A percentile compares a stretch with the other conserved stretches of the same genome.
Conservation (phyloP, 2,797 vertebrate species). For the Melanotaenia pygmaea region DNA sequence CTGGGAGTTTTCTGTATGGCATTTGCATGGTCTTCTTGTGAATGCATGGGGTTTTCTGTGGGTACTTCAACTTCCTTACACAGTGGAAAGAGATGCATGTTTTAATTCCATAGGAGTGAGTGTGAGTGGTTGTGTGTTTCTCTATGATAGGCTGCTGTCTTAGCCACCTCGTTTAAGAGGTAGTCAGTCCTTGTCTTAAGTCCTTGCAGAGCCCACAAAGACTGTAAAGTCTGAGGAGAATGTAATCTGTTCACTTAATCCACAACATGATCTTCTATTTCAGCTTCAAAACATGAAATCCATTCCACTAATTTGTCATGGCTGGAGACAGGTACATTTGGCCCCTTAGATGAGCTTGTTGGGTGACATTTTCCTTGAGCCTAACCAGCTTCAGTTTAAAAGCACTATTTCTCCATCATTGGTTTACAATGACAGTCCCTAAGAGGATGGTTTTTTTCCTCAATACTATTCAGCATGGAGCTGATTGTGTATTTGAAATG, state of each 20-base stretch:
- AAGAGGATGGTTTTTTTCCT: not conserved
- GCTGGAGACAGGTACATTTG: not conserved
- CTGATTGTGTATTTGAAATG: not conserved
- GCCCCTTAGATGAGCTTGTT: not conserved
- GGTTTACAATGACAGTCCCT: not conserved
- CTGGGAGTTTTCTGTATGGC: not conserved
- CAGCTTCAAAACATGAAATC: not conserved
- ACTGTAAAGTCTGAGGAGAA: not conserved
- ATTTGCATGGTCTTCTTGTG: not conserved
- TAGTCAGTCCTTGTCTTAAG: not conserved
- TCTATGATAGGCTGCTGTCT: not conserved
- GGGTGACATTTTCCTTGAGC: not conserved
- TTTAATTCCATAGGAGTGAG: not conserved
- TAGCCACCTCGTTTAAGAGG: not conserved
- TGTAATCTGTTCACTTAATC: not conserved
- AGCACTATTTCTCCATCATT: not conserved
- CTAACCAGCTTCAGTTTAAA: not conserved
- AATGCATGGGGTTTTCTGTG: not conserved
- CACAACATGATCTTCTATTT: not conserved
- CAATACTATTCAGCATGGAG: not conserved
- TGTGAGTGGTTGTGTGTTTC: not conserved
- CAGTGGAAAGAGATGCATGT: not conserved
- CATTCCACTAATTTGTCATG: not conserved
- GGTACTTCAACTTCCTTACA: too few species aligned
- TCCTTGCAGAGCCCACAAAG: not conserved